Base-by-base conservation (phyloP, 1,140 invertebrate species). In the Lepidurus couesii region DNA sequence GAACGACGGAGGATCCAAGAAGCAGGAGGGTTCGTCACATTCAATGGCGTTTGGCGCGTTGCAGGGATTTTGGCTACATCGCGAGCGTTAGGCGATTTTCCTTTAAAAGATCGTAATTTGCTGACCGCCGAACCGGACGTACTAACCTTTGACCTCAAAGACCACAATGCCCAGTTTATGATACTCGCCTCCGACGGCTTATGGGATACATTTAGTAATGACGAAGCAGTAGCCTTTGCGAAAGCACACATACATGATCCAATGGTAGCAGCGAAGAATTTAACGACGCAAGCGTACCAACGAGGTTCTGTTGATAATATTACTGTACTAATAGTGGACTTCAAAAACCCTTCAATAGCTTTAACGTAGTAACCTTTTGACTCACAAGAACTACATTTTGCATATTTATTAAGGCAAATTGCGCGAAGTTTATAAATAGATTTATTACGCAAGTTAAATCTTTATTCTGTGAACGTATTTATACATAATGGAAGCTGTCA, bases 81-180 rank as follows among this genome's bases (percentile, higher is more conserved):
- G 13, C 87, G 96, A 82, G 96, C 96, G 1, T 87, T 97, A 78
- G 97, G 96, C 42, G 96, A 98, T 86, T 97, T 96, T 86, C 95
- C 95, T 42, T 86, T 98, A 1, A 98, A 98, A 76, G 94, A 97
- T 83, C 92, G 92, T 83, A 95, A 94, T 83, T 89, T 96, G 81
- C 92, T 98, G 10, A 97, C 96, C 81, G 95, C 96, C 2, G 93
- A 97, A 84, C 97, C 97, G 34, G 96, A 98, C 84, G 95, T 98
- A 82, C 86, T 96, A 78, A 95, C 94, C n/a, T 97, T 98, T 85
- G 92, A 97, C 84, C 84, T 96, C 74, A 87, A 88, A 85, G 92
- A 97, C 84, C 84, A 95, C 74, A 87, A 88, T 73, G 91, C 93
- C 85, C 92, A 94, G 82, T 98, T 98, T 86, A 86, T 98, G 79